These are phyloP conservation scores for Epizoanthus ramosus DNA, from an alignment of 92 coral and sea anemone species.

Conservation along the genomic window DNA sequence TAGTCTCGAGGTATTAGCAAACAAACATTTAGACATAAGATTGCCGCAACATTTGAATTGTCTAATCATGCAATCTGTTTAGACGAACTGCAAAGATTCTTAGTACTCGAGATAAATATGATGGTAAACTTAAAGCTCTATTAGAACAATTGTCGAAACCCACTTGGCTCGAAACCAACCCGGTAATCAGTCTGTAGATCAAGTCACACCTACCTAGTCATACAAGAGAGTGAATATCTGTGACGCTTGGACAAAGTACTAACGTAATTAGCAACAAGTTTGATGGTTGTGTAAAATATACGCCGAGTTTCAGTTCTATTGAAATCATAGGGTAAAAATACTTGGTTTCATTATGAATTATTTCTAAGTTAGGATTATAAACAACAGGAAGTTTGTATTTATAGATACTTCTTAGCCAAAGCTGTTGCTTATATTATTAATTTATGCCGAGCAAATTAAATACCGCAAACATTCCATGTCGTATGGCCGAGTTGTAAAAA, in stretches of 20 bases:
- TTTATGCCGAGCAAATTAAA: too few relatives aligned
- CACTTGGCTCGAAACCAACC: constrained; percentile 20
- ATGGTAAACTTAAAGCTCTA: neutral
- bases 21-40: constrained; percentile 11
- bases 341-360: too few relatives aligned
- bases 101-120: neutral
- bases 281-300: neutral
- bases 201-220: neutral
- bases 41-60: constrained; percentile 16
- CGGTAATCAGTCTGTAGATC: constrained; percentile 13
- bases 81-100: neutral
- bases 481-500: too few relatives aligned
- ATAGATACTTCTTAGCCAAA: too few relatives aligned
- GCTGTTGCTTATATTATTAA: too few relatives aligned
- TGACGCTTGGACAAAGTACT: neutral
- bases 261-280: neutral
- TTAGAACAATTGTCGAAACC: neutral
- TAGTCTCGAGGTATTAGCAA: constrained; percentile 13
- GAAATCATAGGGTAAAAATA: too few relatives aligned
- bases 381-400: too few relatives aligned
- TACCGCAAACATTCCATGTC: too few relatives aligned
- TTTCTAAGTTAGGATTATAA: too few relatives aligned
- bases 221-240: neutral
- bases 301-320: too few relatives aligned
- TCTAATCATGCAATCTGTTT: neutral